Evolutionary conservation across 1,140 invertebrate genomes (phyloP).

Genomic region (Drepana arcuata): DNA sequence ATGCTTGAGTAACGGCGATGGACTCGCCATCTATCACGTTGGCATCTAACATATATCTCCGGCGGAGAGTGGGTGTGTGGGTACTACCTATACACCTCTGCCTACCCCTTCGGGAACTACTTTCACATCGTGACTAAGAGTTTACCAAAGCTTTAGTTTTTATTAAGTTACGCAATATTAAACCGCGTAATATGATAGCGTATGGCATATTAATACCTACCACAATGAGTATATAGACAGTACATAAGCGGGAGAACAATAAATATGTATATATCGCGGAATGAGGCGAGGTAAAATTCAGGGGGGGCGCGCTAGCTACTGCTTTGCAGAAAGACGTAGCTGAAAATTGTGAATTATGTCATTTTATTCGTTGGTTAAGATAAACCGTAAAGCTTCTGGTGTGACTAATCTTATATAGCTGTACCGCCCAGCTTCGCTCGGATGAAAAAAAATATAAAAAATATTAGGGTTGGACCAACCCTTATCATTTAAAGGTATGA

Average conservation of each 20-base stretch:
- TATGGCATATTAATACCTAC: too few relatives aligned
- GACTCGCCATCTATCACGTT: too few relatives aligned
- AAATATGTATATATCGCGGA: conserved; percentile 34
- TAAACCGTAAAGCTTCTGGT: too few relatives aligned
- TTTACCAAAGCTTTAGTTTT: neutral
- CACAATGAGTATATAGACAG: neutral
- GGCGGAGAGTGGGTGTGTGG: too few relatives aligned
- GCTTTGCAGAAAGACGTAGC: conserved; percentile 9
- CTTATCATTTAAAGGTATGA: neutral
- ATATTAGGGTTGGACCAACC: neutral
- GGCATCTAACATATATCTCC: too few relatives aligned
- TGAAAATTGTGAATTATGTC: too few relatives aligned
- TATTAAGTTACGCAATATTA: neutral
- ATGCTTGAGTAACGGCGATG: too few relatives aligned
- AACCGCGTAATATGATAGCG: too few relatives aligned
- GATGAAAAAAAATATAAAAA: neutral
- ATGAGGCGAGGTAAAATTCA: conserved; percentile 52
- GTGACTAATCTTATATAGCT: neutral
- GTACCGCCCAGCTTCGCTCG: too few relatives aligned
- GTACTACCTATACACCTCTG: neutral
- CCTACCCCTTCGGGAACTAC: neutral
- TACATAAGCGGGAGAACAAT: conserved; percentile 21
- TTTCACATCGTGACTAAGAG: neutral
- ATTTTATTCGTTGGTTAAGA: conserved; percentile 3
- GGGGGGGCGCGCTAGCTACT: conserved; percentile 19